These are phyloP conservation scores for Myanophis thanlyinensis DNA, from an alignment of 2,113 vertebrate genomes.

Conservation along the genomic window DNA sequence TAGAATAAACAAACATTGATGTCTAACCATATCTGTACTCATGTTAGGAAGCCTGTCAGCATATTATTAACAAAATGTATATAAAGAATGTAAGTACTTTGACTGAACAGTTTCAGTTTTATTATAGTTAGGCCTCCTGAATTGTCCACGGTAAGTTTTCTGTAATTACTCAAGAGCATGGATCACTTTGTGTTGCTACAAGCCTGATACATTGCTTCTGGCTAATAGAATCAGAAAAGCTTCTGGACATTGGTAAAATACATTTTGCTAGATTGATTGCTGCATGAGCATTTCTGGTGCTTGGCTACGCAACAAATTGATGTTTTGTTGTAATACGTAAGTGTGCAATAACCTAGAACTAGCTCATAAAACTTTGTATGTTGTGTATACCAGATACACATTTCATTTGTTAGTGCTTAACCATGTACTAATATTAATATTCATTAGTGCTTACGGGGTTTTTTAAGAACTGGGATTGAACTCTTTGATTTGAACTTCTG, in stretches of 20 bases:
- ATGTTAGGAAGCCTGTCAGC: constrained; percentile 9
- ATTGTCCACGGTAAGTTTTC: constrained; percentile 15
- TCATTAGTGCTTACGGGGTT: background rate
- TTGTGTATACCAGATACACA: background rate
- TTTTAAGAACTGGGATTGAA: background rate
- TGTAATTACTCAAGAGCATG: background rate
- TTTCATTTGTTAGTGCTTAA: background rate
- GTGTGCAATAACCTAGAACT: background rate
- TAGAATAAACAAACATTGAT: background rate
- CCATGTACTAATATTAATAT: background rate
- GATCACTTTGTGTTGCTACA: constrained; percentile 3
- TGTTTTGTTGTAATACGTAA: background rate
- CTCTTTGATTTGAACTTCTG: background rate
- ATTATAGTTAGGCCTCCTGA: constrained; percentile 15
- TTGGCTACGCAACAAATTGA: background rate
- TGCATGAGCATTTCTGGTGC: background rate
- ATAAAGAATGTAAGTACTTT: constrained; percentile 21
- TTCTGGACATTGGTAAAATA: constrained; percentile 8
- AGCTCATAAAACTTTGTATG: background rate
- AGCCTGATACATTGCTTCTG: constrained; percentile 11
- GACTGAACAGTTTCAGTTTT: constrained; percentile 9
- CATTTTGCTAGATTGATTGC: constrained; percentile 2
- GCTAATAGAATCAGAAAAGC: constrained; percentile 1
- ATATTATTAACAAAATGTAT: constrained; percentile 30
- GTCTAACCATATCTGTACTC: constrained; percentile 23